Evolutionary conservation across 2,113 vertebrate species (phyloP).

Genomic region (Colinus virginianus): DNA sequence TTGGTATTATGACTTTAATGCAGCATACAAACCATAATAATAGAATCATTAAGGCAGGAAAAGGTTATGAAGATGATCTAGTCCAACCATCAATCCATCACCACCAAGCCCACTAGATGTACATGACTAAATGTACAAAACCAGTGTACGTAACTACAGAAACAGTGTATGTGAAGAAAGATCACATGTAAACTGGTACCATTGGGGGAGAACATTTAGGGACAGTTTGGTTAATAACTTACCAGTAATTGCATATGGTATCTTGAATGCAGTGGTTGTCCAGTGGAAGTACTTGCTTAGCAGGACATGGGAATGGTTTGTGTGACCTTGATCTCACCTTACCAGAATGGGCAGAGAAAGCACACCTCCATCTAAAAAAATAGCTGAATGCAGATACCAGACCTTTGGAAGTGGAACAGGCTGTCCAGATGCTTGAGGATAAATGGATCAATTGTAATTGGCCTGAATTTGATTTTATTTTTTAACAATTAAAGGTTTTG

Average conservation of each 20-base stretch:
- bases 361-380: not conserved
- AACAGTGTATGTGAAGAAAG: fast-evolving
- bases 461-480: not conserved
- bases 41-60: no score
- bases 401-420: not conserved
- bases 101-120: no score
- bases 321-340: not conserved
- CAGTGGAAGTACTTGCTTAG: not conserved
- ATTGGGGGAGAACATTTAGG: not conserved
- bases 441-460: not conserved
- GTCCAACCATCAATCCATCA: no score
- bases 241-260: not conserved
- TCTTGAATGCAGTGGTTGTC: not conserved
- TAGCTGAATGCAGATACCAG: not conserved
- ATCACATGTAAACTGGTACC: not conserved
- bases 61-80: no score
- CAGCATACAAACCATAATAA: not conserved
- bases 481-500: not conserved
- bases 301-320: not conserved
- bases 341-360: not conserved
- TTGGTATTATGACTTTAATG: not conserved
- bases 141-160: not conserved
- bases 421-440: not conserved
- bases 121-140: not conserved
- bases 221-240: not conserved